Evolutionary conservation across 2,797 vertebrate genomes (phyloP), one percentile per base, ranked within the genome.

Genomic region (Gambusia yucatana): DNA sequence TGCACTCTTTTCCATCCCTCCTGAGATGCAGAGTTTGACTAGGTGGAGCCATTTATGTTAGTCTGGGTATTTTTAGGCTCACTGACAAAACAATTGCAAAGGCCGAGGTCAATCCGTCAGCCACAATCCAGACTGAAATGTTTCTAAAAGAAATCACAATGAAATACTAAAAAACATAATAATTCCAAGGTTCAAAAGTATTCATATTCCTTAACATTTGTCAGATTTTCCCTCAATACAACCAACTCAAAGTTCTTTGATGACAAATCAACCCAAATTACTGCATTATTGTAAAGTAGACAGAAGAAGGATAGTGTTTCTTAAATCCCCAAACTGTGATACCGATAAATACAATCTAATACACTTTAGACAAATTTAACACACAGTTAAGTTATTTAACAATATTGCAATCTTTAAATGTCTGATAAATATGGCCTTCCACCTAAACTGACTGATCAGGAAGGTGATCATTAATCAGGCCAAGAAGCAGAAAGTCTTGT

Each of bases 1-100:
- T 78, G 75, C n/a, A 72, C 43, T 82, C 75, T 82, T 65, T 75
- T 72, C 80, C 74, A 20, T 67, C 25, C n/a, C 76, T 48, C 36
- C 61, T 85, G 46, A 82, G 79, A 74, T 16, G 28, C 46, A 72
- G 48, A 2, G 1, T 1, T 41, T 39, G 28, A 47, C 33, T 10
- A 28, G 4, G 14, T 47, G 74, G 6, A 48, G 46, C 2, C 43
- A 48, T 80, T 72, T 28, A 44, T n/a, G 33, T 36, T 77, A 52
- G 72, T 61, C 43, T 78, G 30, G 36, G 63, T 80, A 22, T n/a
- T 79, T 76, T 75, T 57, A 48, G 76, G 73, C 25, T 43, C 0
- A 71, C 44, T 77, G 57, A 30, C n/a, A 46, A 46, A 39, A 65
- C 11, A 50, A 0, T 22, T 16, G 39, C 28, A 0, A 39, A 46